Conservation (phyloP, 2,888 invertebrate genomes). For the Cryptocephalus moraei region DNA sequence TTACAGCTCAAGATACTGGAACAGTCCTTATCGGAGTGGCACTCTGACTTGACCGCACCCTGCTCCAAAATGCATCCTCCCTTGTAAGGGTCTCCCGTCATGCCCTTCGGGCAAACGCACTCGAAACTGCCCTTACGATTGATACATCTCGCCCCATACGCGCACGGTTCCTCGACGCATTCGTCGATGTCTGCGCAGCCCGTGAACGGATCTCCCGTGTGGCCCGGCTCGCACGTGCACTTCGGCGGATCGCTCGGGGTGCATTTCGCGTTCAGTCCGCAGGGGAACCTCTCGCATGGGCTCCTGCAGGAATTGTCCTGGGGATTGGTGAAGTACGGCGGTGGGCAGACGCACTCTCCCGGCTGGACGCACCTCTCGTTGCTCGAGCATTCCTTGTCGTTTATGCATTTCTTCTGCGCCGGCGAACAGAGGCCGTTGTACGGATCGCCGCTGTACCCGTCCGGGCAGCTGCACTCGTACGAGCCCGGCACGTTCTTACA, state of each 20-base stretch:
- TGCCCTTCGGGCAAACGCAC: slow-evolving; percentile 76
- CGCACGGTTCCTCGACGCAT: slow-evolving; percentile 75
- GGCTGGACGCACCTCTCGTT: slow-evolving; percentile 89
- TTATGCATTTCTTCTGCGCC: slow-evolving; percentile 71
- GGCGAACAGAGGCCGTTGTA: slow-evolving; percentile 73
- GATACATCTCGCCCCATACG: slow-evolving; percentile 78
- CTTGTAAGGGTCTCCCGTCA: slow-evolving; percentile 77
- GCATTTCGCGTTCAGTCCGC: slow-evolving; percentile 84
- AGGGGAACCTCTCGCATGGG: slow-evolving; percentile 83
- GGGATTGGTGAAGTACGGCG: slow-evolving; percentile 79
- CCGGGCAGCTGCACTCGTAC: slow-evolving; percentile 70
- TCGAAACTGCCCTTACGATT: slow-evolving; percentile 79
- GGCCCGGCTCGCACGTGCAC: slow-evolving; percentile 81
- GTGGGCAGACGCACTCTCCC: slow-evolving; percentile 83
- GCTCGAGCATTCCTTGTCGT: slow-evolving; percentile 70
- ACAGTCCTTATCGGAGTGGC: slow-evolving; percentile 65
- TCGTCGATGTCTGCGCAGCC: slow-evolving; percentile 83
- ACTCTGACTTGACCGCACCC: slow-evolving; percentile 52
- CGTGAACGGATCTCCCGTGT: slow-evolving; percentile 73
- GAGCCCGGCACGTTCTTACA: slow-evolving; percentile 73
- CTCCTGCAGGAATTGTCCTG: slow-evolving; percentile 81
- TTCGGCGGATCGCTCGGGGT: slow-evolving; percentile 81
- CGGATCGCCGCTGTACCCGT: slow-evolving; percentile 72
- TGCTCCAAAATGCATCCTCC: slow-evolving; percentile 58
- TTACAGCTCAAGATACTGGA: slow-evolving; percentile 70